These are phyloP conservation scores for Zoanthus gigantus DNA, from an alignment of 92 coral and sea anemone genomes.

Conservation along the genomic window DNA sequence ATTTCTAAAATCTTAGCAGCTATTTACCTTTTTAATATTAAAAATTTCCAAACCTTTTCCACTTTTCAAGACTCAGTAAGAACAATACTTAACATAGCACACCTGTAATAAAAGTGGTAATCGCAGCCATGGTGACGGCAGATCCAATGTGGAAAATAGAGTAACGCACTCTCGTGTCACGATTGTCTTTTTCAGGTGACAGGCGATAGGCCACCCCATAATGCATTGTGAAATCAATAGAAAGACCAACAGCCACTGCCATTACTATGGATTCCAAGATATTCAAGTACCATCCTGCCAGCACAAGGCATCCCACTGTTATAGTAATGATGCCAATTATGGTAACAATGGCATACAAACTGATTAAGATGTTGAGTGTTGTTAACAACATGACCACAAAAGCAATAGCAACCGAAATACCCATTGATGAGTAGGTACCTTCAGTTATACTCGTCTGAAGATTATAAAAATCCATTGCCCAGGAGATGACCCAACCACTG, in stretches of 20 bases:
- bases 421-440: conserved; percentile 84
- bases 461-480: conserved; percentile 69
- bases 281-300: conserved; percentile 94
- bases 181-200: conserved; percentile 72
- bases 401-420: conserved; percentile 91
- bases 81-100: not conserved
- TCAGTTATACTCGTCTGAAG: conserved; percentile 78
- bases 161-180: conserved; percentile 77
- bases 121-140: conserved; percentile 92
- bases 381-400: conserved; percentile 87
- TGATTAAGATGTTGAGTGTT: conserved; percentile 89
- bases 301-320: conserved; percentile 87
- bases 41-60: too few species aligned
- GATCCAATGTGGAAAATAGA: conserved; percentile 94
- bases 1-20: too few species aligned
- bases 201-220: conserved; percentile 96
- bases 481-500: conserved; percentile 78
- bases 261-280: conserved; percentile 91
- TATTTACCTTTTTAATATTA: too few species aligned
- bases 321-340: conserved; percentile 85
- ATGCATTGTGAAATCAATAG: conserved; percentile 98
- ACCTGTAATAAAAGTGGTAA: conserved; percentile 97
- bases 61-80: too few species aligned
- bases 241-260: conserved; percentile 96
- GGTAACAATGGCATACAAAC: conserved; percentile 92